These are phyloP conservation scores for Lepus americanus DNA, from an alignment of 2,113 vertebrate species.

Conservation along the genomic window DNA sequence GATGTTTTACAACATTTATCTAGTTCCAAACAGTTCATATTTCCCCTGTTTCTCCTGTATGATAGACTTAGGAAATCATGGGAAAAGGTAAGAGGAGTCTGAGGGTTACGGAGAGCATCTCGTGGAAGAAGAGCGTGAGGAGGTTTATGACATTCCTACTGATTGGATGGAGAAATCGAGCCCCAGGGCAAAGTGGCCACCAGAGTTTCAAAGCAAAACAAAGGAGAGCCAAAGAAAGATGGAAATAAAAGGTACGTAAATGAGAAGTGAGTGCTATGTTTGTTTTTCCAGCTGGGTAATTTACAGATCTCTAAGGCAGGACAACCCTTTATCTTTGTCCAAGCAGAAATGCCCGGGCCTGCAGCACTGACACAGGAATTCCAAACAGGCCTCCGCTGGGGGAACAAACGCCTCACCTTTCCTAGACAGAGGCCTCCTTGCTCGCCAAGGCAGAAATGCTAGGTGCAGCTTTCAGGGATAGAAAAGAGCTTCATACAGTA, in stretches of 20 bases:
- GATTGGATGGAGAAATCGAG: neutral
- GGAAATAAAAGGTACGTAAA: neutral
- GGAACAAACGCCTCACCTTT: neutral
- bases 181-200: neutral
- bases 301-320: neutral
- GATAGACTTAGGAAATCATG: neutral
- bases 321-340: neutral
- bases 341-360: neutral
- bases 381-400: neutral
- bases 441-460: neutral
- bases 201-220: neutral
- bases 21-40: constrained; percentile 54
- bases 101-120: neutral
- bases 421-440: neutral
- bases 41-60: neutral
- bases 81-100: neutral
- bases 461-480: neutral
- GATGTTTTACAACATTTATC: constrained; percentile 51
- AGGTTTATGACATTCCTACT: neutral
- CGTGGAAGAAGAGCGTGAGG: neutral
- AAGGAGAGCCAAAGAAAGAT: neutral
- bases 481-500: neutral
- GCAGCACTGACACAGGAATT: neutral
- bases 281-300: neutral
- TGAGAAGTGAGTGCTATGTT: neutral